Conservation (phyloP, 2,113 vertebrate genomes). For the Furnarius figulus region DNA sequence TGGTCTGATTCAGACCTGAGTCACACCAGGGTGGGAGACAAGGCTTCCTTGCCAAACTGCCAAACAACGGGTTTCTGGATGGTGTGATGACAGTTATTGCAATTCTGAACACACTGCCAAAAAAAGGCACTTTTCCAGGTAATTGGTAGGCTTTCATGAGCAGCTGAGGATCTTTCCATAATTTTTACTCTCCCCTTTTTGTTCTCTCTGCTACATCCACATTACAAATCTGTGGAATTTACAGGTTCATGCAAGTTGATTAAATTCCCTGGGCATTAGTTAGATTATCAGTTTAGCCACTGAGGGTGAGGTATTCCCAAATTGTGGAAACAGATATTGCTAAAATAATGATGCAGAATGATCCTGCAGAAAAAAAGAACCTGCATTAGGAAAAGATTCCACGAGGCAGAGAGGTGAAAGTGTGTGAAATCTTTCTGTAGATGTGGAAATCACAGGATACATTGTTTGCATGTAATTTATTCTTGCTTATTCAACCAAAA, state of each 20-base stretch:
- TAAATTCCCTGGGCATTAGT: background rate
- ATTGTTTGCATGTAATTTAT: slow-evolving; percentile 4
- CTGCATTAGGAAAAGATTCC: background rate
- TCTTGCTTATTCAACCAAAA: slow-evolving; percentile 40
- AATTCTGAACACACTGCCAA: background rate
- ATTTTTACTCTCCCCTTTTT: background rate
- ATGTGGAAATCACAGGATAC: background rate
- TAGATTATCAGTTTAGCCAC: background rate
- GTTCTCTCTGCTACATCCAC: background rate
- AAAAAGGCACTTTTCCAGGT: background rate
- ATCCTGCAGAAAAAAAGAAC: background rate
- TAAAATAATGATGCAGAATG: background rate
- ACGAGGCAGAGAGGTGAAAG: background rate
- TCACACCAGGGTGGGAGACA: background rate
- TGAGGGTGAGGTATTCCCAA: background rate
- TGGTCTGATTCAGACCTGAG: background rate
- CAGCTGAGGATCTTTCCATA: background rate
- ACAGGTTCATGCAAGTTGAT: background rate
- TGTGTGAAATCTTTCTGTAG: background rate
- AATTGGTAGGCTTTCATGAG: background rate
- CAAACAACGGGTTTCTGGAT: background rate
- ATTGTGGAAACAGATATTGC: background rate
- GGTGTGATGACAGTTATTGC: background rate
- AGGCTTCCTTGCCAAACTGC: background rate
- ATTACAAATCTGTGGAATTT: background rate